A percentile compares a stretch with the other conserved stretches of the same genome.
Conservation (phyloP, 1,140 invertebrate genomes). For the Forficula auricularia region DNA sequence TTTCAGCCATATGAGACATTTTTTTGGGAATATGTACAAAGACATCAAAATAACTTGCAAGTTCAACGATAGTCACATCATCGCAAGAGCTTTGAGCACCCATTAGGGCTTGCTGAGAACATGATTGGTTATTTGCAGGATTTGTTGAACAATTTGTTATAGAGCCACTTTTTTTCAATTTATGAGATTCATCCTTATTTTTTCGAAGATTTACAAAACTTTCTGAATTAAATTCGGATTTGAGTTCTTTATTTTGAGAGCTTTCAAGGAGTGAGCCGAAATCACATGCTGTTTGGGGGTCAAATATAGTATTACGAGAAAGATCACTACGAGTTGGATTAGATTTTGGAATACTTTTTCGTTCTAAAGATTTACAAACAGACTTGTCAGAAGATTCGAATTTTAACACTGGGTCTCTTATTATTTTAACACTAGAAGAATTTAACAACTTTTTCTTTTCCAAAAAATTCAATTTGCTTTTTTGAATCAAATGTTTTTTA, state of each 20-base stretch:
- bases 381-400: background rate
- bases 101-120: slow-evolving; percentile 34
- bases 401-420: slow-evolving; percentile 7
- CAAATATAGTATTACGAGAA: background rate
- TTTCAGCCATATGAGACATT: slow-evolving; percentile 90
- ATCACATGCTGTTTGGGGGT: background rate
- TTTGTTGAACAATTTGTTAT: slow-evolving; percentile 15
- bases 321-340: background rate
- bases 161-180: background rate
- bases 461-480: slow-evolving; percentile 6
- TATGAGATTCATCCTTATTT: background rate
- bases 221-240: background rate
- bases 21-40: slow-evolving; percentile 88
- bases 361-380: background rate
- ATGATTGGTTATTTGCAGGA: slow-evolving; percentile 16
- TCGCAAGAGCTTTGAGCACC: slow-evolving; percentile 40
- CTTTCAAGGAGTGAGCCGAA: slow-evolving; percentile 1
- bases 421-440: slow-evolving; percentile 1
- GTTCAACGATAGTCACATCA: slow-evolving; percentile 62
- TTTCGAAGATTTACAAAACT: background rate
- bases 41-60: slow-evolving; percentile 83
- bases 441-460: background rate
- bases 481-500: slow-evolving; percentile 4
- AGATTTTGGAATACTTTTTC: background rate
- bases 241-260: background rate